Evolutionary conservation across 1,140 invertebrate species (phyloP), one percentile per base, ranked within the genome.

Genomic region (Sinonovacula constricta): DNA sequence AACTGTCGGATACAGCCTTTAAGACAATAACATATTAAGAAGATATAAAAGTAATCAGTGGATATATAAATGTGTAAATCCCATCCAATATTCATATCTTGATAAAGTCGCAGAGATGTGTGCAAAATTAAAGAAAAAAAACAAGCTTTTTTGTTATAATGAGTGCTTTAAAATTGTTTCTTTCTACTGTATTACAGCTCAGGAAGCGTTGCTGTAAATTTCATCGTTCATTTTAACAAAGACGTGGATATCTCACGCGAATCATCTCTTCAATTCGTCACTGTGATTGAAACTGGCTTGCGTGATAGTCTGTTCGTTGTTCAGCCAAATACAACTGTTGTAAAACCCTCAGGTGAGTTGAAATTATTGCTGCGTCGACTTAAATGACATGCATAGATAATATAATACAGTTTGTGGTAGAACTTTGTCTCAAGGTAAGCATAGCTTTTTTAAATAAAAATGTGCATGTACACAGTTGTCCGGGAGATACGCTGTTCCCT

Each of bases 141-240:
- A n/a, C n/a, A n/a, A n/a, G n/a, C n/a, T n/a, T n/a, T n/a, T n/a
- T n/a, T n/a, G n/a, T n/a, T n/a, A n/a, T n/a, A n/a, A n/a, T n/a
- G n/a, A n/a, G n/a, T n/a, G n/a, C n/a, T n/a, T n/a, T n/a, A n/a
- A n/a, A n/a, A n/a, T n/a, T n/a, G n/a, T n/a, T n/a, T n/a, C 18
- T 45, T 45, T 45, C 26, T 57, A 33, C n/a, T 68, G 18, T 31
- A 5, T 78, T 78, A 30, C 57, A 78, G 75, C 75, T 78, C 75
- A 78, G 75, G 75, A 60, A 78, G 75, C 49, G 75, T 78, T n/a
- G 49, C 62, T n/a, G 75, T 78, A 18, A 39, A 69, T 14, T 78
- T 78, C 75, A 69, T 69, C 39, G 36, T 78, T 63, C 75, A 78
- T 78, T 62, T 78, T 68, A 12, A 33, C 39, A 7, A 22, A 39